A percentile compares a stretch with the other conserved stretches of the same genome.
These are phyloP conservation scores for Indri indri DNA, from an alignment of 2,113 vertebrate genomes.

Conservation along the genomic window DNA sequence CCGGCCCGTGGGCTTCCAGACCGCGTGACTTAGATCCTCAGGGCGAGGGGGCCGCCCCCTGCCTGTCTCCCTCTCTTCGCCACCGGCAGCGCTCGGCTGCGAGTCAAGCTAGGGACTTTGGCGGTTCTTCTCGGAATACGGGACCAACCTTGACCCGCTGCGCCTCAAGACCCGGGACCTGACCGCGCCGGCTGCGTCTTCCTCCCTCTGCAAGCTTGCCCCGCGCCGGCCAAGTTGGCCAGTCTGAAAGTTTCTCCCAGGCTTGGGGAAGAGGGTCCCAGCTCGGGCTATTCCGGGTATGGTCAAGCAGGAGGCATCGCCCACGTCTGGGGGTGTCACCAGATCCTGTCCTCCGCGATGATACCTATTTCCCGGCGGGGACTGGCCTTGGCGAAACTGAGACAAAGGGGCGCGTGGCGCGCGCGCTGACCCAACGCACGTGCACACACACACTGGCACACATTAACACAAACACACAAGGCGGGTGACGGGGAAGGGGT, in stretches of 20 bases:
- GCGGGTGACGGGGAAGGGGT: not conserved
- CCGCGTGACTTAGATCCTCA: not conserved
- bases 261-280: not conserved
- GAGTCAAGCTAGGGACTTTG: not conserved
- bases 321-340: constrained; percentile 44
- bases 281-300: not conserved
- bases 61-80: not conserved
- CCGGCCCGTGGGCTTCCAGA: not conserved
- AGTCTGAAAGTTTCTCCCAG: not conserved
- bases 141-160: not conserved
- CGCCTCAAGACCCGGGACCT: not conserved
- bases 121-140: not conserved
- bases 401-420: too few relatives aligned
- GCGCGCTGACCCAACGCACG: not conserved
- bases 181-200: not conserved
- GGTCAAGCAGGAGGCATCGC: not conserved
- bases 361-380: not conserved
- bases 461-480: not conserved
- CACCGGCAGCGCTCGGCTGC: not conserved
- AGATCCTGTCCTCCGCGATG: not conserved
- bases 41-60: not conserved
- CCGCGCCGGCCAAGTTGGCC: not conserved
- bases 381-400: not conserved
- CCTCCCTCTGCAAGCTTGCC: not conserved
- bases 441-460: not conserved